These are phyloP conservation scores for Nansenia antarctica DNA, from an alignment of 2,113 vertebrate species.

Conservation along the genomic window DNA sequence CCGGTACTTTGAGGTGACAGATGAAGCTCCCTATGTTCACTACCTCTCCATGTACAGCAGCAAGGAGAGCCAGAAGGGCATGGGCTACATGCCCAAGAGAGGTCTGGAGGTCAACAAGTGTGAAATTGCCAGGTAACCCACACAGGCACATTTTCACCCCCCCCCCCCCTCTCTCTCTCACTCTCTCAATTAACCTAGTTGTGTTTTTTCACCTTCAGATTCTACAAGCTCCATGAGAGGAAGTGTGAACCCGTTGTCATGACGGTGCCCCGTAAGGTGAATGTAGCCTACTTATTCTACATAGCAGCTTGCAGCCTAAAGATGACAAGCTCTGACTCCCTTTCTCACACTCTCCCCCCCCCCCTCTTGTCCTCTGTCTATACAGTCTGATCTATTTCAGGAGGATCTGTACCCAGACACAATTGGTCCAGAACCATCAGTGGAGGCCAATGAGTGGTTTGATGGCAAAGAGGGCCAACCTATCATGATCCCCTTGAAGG, in stretches of 20 bases:
- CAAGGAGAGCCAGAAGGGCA: slow-evolving; percentile 91
- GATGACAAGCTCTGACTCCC: too few relatives aligned
- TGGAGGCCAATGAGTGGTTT: slow-evolving; percentile 85
- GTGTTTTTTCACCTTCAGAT: slow-evolving; percentile 60
- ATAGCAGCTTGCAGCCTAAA: too few relatives aligned
- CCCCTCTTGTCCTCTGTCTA: slow-evolving; percentile 4
- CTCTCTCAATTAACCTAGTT: slow-evolving; percentile 1
- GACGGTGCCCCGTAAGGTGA: slow-evolving; percentile 85
- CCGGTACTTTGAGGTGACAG: slow-evolving; percentile 91
- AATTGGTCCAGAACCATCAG: slow-evolving; percentile 82
- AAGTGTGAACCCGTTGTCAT: slow-evolving; percentile 84
- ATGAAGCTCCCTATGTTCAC: slow-evolving; percentile 86
- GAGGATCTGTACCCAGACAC: slow-evolving; percentile 90
- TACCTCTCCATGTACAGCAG: slow-evolving; percentile 89
- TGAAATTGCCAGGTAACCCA: slow-evolving; percentile 85
- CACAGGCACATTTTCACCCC: not conserved
- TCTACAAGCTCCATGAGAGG: slow-evolving; percentile 85
- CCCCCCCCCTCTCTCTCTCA: slow-evolving; percentile 1
- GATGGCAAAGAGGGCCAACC: slow-evolving; percentile 79
- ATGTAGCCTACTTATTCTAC: too few relatives aligned
- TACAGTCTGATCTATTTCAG: slow-evolving; percentile 90
- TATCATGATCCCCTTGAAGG: slow-evolving; percentile 85
- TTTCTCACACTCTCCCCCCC: not conserved
- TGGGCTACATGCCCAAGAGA: slow-evolving; percentile 92
- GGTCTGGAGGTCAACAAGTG: slow-evolving; percentile 92